Conservation (phyloP, 2,113 vertebrate genomes). For the Siphamia tubifer region DNA sequence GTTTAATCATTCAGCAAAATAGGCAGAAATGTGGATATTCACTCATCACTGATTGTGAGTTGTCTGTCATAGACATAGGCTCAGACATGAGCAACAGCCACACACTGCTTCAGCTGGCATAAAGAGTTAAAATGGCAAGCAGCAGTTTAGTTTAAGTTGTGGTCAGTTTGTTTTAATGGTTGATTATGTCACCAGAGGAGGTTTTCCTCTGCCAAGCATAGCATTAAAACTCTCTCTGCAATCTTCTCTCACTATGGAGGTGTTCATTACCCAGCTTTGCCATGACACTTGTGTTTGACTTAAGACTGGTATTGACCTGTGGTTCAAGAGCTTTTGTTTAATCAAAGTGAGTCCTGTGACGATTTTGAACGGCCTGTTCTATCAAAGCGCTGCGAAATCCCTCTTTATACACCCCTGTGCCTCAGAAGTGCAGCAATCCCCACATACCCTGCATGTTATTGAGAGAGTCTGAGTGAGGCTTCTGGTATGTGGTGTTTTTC, state of each 20-base stretch:
- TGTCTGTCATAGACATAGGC: too few species aligned
- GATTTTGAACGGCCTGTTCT: slow-evolving; percentile 44
- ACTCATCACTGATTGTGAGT: too few species aligned
- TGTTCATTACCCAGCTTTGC: slow-evolving; percentile 8
- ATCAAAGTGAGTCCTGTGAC: slow-evolving; percentile 57
- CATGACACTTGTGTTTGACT: slow-evolving; percentile 28
- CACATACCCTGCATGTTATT: slow-evolving; percentile 15
- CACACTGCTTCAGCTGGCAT: too few species aligned
- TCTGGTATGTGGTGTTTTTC: slow-evolving; percentile 54
- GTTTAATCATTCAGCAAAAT: too few species aligned
- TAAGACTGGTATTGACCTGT: slow-evolving; percentile 57
- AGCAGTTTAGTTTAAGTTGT: slow-evolving; percentile 13
- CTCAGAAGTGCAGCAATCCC: slow-evolving; percentile 34
- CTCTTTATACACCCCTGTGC: not conserved
- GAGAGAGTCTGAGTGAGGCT: slow-evolving; percentile 29
- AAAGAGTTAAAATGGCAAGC: slow-evolving; percentile 5
- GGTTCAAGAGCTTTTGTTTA: slow-evolving; percentile 53
- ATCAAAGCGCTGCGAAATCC: slow-evolving; percentile 55
- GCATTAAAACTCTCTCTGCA: slow-evolving; percentile 24
- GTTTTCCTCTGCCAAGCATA: not conserved
- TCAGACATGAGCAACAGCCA: too few species aligned
- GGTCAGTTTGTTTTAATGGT: slow-evolving; percentile 19
- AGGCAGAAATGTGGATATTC: too few species aligned
- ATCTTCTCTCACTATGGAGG: not conserved
- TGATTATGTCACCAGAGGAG: slow-evolving; percentile 28